These are phyloP conservation scores for Parthenolecanium corni DNA, from an alignment of 2,888 invertebrate genomes.

Conservation along the genomic window DNA sequence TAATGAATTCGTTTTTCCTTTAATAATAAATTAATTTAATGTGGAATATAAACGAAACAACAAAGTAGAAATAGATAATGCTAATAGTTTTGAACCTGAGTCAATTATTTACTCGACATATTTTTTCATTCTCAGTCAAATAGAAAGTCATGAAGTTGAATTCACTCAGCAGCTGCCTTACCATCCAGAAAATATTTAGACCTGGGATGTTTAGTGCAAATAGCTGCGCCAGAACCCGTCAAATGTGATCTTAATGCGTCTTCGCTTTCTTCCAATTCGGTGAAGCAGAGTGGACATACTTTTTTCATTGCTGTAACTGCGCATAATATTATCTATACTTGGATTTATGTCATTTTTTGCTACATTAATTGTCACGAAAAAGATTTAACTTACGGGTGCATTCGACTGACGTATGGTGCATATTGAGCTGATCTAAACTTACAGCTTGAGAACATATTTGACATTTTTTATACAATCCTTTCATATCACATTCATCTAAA, in stretches of 20 bases:
- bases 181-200: constrained; percentile 9
- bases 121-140: too few species aligned
- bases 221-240: neutral
- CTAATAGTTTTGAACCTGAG: too few species aligned
- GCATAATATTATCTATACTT: neutral
- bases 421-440: constrained; percentile 31
- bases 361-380: too few species aligned
- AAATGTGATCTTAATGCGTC: constrained; percentile 5
- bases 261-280: constrained; percentile 7
- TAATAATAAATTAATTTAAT: too few species aligned
- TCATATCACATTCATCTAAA: constrained; percentile 60
- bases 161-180: neutral
- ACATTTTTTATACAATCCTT: constrained; percentile 57
- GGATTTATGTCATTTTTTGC: too few species aligned
- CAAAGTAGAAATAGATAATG: too few species aligned
- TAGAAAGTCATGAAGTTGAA: too few species aligned
- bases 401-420: constrained; percentile 29
- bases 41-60: too few species aligned
- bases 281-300: constrained; percentile 18
- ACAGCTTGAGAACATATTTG: constrained; percentile 59
- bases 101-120: too few species aligned
- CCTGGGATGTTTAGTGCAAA: constrained; percentile 17
- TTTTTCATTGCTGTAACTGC: constrained; percentile 21
- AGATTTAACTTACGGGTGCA: constrained; percentile 6
- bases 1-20: too few species aligned